Evolutionary conservation across 2,888 invertebrate species (phyloP), one percentile per base, ranked within the genome.

Genomic region (Cephonodes hylas): DNA sequence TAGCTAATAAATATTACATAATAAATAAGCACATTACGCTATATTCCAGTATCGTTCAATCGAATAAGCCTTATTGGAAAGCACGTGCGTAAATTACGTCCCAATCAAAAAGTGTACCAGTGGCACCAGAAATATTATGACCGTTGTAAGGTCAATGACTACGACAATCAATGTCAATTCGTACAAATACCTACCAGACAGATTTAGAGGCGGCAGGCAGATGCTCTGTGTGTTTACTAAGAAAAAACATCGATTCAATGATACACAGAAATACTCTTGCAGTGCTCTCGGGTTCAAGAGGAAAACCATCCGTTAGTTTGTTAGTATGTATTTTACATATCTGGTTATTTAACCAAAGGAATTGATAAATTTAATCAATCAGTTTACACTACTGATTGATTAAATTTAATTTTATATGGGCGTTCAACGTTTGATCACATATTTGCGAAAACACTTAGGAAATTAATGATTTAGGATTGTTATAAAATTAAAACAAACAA

Each of bases 131-230:
- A 46, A 34, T 34, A 46, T 38, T 59, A 38, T 46, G 46, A 22
- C 46, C 45, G 34, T 46, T 34, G 23, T 59, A 67, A 76, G 78
- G 75, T 80, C 80, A 80, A 74, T 76, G 72, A 69, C 68, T 70
- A 71, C 62, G 61, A 70, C 71, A 75, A 79, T 77, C 74, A 76
- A 70, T 76, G 75, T 68, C 75, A 80, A 80, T 78, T 79, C 69
- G 60, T 66, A 63, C 59, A 64, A 59, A 66, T 67, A 64, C 60
- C 46, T 56, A 67, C 64, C 69, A 70, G 70, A 76, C 72, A 68
- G 68, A 70, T 72, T 74, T 70, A 68, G 68, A 63, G 66, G 44
- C 69, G 31, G 58, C 42, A 15, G 42, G 25, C 22, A 18, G 44
- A 59, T 61, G 20, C 20, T 15, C 15, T 6, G 22, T 25, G 22